Evolutionary conservation across 2,113 vertebrate genomes (phyloP).

Genomic region (Beaufortia kweichowensis): DNA sequence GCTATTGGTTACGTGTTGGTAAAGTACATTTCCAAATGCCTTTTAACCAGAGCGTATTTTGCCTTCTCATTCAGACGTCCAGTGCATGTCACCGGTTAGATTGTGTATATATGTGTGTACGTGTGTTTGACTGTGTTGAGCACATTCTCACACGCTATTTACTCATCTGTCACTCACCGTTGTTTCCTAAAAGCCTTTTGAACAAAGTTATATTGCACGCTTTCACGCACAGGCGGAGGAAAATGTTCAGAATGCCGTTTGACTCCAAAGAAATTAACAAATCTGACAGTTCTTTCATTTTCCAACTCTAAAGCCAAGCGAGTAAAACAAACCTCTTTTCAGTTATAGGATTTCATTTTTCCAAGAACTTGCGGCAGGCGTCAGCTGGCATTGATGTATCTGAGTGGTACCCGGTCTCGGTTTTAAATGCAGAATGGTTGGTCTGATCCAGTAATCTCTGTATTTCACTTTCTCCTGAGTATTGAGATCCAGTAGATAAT

Average conservation of each 20-base stretch:
- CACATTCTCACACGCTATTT: not conserved
- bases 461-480: constrained; percentile 18
- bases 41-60: no score
- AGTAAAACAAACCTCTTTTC: constrained; percentile 36
- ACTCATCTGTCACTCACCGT: not conserved
- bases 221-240: constrained; percentile 8
- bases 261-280: constrained; percentile 29
- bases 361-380: constrained; percentile 63
- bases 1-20: no score
- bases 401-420: not conserved
- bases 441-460: constrained; percentile 51
- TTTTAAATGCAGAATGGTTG: constrained; percentile 9
- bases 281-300: constrained; percentile 54
- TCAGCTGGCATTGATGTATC: constrained; percentile 52
- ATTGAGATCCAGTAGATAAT: constrained; percentile 27
- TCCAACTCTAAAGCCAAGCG: constrained; percentile 39
- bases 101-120: no score
- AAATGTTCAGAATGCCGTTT: constrained; percentile 2
- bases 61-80: not conserved
- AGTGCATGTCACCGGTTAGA: not conserved
- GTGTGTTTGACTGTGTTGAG: not conserved
- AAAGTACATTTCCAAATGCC: no score
- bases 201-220: constrained; percentile 23
- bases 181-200: constrained; percentile 15
- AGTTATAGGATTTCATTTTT: constrained; percentile 59